Evolutionary conservation across 2,888 invertebrate species (phyloP).

Genomic region (Morpho helenor): DNA sequence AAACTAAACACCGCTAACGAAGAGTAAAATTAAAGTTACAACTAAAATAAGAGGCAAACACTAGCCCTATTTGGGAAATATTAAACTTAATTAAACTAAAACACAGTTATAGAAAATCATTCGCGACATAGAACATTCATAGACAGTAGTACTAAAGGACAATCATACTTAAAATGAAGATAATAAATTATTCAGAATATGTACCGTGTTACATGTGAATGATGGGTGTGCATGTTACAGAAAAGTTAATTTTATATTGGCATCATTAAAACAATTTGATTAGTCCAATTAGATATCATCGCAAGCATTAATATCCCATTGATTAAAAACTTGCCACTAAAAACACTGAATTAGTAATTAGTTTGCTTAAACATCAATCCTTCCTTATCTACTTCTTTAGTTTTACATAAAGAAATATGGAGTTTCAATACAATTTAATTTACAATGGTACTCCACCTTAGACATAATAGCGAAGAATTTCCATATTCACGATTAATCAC

Average conservation of each 20-base stretch:
- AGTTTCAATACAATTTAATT: too few relatives aligned
- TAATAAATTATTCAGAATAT: slow-evolving; percentile 15
- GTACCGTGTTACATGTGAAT: slow-evolving; percentile 23
- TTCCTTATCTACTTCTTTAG: too few relatives aligned
- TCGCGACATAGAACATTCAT: slow-evolving; percentile 2
- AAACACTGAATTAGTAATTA: too few relatives aligned
- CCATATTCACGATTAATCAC: too few relatives aligned
- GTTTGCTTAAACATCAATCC: too few relatives aligned
- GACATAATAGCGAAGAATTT: too few relatives aligned
- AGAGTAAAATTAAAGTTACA: background rate
- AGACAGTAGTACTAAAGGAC: background rate
- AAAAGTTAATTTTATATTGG: background rate
- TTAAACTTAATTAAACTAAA: background rate
- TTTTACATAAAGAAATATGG: too few relatives aligned
- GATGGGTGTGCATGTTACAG: slow-evolving; percentile 13
- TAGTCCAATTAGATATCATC: slow-evolving; percentile 10
- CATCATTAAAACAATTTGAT: slow-evolving; percentile 7
- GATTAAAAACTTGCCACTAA: too few relatives aligned
- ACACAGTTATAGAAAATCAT: slow-evolving; percentile 1
- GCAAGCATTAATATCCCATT: background rate
- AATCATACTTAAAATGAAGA: slow-evolving; percentile 9
- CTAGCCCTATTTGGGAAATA: background rate
- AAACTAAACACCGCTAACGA: too few relatives aligned
- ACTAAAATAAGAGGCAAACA: background rate
- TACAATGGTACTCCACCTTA: too few relatives aligned